Evolutionary conservation across 2,113 vertebrate genomes (phyloP).

Genomic region (Fukomys damarensis): DNA sequence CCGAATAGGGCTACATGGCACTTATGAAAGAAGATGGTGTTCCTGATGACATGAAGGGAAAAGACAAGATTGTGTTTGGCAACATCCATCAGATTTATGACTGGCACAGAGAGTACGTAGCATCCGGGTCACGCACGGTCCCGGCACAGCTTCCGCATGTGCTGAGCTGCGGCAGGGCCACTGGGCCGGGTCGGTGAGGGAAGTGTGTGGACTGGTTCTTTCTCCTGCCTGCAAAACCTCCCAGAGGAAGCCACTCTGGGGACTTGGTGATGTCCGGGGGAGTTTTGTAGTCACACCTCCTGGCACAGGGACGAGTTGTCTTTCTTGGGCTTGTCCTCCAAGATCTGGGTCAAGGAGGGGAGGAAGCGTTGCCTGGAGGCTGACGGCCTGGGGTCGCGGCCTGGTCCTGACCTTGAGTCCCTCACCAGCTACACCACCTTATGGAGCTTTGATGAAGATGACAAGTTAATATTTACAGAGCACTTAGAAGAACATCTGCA

Average conservation of each 20-base stretch:
- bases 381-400: background rate
- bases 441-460: background rate
- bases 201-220: accelerated
- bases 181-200: background rate
- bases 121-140: accelerated
- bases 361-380: accelerated
- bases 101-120: conserved; percentile 98
- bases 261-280: accelerated
- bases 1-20: conserved; percentile 95
- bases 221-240: background rate
- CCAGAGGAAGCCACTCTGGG: background rate
- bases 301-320: accelerated
- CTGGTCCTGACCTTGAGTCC: background rate
- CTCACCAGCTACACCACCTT: background rate
- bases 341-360: accelerated
- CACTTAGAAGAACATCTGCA: background rate
- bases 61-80: conserved; percentile 99
- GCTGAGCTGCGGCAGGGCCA: accelerated
- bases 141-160: accelerated
- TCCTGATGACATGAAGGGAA: conserved; percentile 99
- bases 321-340: background rate
- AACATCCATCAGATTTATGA: conserved; percentile 99
- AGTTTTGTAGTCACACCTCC: background rate
- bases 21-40: conserved; percentile 98
- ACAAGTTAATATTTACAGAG: background rate